Base-by-base conservation (phyloP, 2,113 vertebrate genomes). In the Aepyceros melampus region DNA sequence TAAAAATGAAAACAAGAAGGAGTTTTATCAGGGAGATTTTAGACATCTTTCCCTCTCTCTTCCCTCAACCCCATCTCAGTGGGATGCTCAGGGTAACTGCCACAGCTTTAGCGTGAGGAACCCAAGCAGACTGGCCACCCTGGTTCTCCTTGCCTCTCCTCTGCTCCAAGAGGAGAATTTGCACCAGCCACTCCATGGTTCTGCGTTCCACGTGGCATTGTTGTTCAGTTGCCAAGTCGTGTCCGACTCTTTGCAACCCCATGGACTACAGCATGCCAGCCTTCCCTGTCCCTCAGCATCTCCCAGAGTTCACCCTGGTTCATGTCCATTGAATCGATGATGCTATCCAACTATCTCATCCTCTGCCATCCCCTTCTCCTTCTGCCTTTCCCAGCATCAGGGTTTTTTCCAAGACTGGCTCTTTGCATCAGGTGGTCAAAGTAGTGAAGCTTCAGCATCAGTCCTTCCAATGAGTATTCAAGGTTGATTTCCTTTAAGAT, bases 61-160 rank as follows among this genome's bases (percentile, higher is more conserved):
- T 58, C 25, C 9, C 36, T 36, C 19, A 71, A 11, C 16, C 5
- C 16, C 60, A 3, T 29, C 36, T 1, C 0, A 8, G 6, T 0
- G 2, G 45, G 94, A 12, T 3, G 10, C 29, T 74, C 3, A 3
- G 27, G 49, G 45, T 45, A 43, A 79, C 2, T 0, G 29, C 31
- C 12, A 13, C 8, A 2, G 76, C 9, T 6, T 55, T 51, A 74
- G n/a, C 3, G 0, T 21, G 36, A 74, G 74, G 86, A 67, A 16
- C 71, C 53, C 0, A 8, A 13, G 21, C 13, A 29, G 31, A 14
- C 53, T 3, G 8, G 27, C 56, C 21, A 6, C 9, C 25, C 60
- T 55, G 1, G 0, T 47, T 40, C 71, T 40, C 83, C 51, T 62
- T 47, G 45, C 31, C 36, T 40, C 29, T 40, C 49, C 21, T 62